Evolutionary conservation across 2,888 invertebrate genomes (phyloP).

Genomic region (Thereva unica): DNA sequence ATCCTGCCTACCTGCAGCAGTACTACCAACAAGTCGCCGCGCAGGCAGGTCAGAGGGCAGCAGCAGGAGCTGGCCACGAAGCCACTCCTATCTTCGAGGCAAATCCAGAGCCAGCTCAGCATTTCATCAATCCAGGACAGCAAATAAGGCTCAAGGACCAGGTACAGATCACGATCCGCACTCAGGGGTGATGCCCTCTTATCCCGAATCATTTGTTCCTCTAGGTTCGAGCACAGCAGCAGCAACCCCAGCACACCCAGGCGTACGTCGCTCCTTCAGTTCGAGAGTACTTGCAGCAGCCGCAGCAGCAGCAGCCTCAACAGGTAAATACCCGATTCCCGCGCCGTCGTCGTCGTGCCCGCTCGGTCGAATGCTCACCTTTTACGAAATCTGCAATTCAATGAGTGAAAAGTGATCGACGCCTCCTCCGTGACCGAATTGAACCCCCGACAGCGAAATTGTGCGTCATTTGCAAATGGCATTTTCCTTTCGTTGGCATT

Average conservation of each 20-base stretch:
- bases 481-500: background rate
- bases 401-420: too few species aligned
- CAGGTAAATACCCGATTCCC: conserved; percentile 49
- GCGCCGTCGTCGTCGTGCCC: background rate
- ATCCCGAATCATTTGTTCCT: conserved; percentile 15
- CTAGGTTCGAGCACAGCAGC: conserved; percentile 51
- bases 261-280: conserved; percentile 56
- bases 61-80: conserved; percentile 49
- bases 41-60: conserved; percentile 58
- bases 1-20: conserved; percentile 57
- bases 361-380: too few species aligned
- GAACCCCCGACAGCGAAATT: too few species aligned
- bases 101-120: conserved; percentile 60
- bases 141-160: conserved; percentile 58
- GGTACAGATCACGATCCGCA: conserved; percentile 45
- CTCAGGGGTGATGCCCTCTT: background rate
- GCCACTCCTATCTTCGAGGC: conserved; percentile 60
- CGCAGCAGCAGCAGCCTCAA: conserved; percentile 49
- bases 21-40: conserved; percentile 56
- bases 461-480: too few species aligned
- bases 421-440: too few species aligned
- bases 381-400: too few species aligned
- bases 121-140: conserved; percentile 60
- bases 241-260: conserved; percentile 47
- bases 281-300: conserved; percentile 53